A percentile compares a stretch with the other conserved stretches of the same genome.
phyloP scores from a whole-genome alignment of 2,113 vertebrate species.

The Agapornis roseicollis region DNA sequence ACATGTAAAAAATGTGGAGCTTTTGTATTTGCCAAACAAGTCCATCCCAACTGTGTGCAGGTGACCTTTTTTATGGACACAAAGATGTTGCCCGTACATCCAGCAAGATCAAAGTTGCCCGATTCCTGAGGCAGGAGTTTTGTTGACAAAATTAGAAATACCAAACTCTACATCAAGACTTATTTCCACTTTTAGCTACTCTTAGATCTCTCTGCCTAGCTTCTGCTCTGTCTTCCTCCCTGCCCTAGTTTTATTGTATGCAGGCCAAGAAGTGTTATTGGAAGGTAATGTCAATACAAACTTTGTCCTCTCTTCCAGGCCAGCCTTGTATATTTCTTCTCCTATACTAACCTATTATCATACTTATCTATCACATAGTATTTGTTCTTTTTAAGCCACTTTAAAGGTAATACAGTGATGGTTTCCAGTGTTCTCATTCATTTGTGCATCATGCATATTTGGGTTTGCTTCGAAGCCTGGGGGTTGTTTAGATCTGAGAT shows the following conservation, averaged over 20 bases:
- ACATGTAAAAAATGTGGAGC: not conserved
- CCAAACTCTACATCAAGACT: not conserved
- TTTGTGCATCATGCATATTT: not conserved
- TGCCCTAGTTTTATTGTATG: not conserved
- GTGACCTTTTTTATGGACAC: not conserved
- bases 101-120: not conserved
- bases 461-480: not conserved
- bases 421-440: not conserved
- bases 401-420: not conserved
- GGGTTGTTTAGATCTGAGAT: not conserved
- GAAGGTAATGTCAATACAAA: not conserved
- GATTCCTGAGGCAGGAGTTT: not conserved
- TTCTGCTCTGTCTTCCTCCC: not conserved
- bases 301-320: not conserved
- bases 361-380: not conserved
- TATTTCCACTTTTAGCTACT: not conserved
- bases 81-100: not conserved
- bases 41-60: not conserved
- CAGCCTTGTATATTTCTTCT: not conserved
- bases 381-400: not conserved
- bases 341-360: not conserved
- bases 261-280: not conserved
- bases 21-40: not conserved
- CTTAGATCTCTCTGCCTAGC: not conserved
- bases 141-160: slow-evolving; percentile 8